phyloP scores from a whole-genome alignment of 2,888 invertebrate genomes.

The Sinotaia quadrata region DNA sequence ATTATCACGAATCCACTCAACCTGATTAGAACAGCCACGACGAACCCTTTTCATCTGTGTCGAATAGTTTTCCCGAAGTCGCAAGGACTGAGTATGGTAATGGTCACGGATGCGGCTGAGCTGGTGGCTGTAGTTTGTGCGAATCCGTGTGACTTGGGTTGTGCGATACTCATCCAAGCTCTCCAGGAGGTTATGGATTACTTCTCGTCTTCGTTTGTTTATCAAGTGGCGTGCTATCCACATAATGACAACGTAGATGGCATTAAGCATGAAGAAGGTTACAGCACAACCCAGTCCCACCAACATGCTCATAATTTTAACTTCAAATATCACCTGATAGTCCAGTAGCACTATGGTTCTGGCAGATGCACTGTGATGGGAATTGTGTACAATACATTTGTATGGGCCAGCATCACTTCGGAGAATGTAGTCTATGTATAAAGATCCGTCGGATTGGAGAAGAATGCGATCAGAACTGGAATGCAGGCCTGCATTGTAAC shows the following conservation, averaged over 20 bases:
- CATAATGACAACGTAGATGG: slow-evolving; percentile 82
- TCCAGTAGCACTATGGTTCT: slow-evolving; percentile 80
- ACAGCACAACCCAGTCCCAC: slow-evolving; percentile 87
- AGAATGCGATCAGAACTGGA: slow-evolving; percentile 75
- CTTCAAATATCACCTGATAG: slow-evolving; percentile 86
- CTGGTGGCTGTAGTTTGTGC: slow-evolving; percentile 65
- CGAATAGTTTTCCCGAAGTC: slow-evolving; percentile 91
- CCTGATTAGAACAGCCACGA: slow-evolving; percentile 93
- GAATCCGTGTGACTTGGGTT: slow-evolving; percentile 60
- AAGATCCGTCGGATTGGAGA: slow-evolving; percentile 84
- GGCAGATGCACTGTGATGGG: slow-evolving; percentile 84
- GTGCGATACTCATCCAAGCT: slow-evolving; percentile 66
- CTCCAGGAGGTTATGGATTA: slow-evolving; percentile 73
- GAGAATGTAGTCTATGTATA: slow-evolving; percentile 80
- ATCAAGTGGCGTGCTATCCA: slow-evolving; percentile 54
- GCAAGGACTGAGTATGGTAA: slow-evolving; percentile 75
- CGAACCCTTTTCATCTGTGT: slow-evolving; percentile 89
- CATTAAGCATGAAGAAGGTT: slow-evolving; percentile 84
- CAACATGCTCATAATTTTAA: slow-evolving; percentile 87
- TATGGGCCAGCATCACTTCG: slow-evolving; percentile 84
- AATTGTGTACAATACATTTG: slow-evolving; percentile 88
- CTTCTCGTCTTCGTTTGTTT: slow-evolving; percentile 71
- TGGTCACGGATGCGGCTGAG: slow-evolving; percentile 64
- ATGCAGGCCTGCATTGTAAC: slow-evolving; percentile 47
- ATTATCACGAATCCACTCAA: slow-evolving; percentile 93